Percentiles rank a stretch among this genome's conserved stretches.
Conservation (phyloP, 2,797 vertebrate species). For the Sternarchorhynchus goeldii region DNA sequence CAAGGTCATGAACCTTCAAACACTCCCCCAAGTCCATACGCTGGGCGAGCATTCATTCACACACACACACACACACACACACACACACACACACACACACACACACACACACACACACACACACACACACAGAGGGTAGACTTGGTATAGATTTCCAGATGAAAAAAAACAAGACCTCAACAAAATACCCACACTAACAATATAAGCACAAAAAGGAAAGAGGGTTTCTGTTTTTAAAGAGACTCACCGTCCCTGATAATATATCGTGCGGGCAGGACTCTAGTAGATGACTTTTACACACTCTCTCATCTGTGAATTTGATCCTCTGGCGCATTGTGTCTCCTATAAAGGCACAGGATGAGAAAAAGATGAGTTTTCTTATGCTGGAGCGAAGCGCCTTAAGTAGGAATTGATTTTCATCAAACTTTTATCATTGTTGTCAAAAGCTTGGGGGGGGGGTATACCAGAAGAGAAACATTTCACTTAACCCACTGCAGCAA, state of each 20-base stretch:
- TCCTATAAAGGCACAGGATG: slow-evolving; percentile 76
- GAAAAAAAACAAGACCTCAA: background rate
- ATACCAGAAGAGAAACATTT: no score
- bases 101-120: no score
- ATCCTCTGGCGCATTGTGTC: slow-evolving; percentile 96
- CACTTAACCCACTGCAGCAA: no score
- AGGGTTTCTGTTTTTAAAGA: no score
- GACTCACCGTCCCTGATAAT: slow-evolving; percentile 94
- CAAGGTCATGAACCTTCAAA: slow-evolving; percentile 95
- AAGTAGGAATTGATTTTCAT: no score
- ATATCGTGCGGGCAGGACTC: slow-evolving; percentile 99
- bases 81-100: background rate
- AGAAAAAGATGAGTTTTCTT: background rate
- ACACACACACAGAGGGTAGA: background rate
- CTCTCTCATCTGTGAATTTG: slow-evolving; percentile 96
- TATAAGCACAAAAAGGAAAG: no score
- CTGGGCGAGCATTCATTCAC: slow-evolving; percentile 67
- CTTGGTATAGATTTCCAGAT: no score
- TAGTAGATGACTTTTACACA: slow-evolving; percentile 98
- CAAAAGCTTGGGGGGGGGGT: no score
- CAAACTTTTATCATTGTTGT: no score
- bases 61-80: background rate
- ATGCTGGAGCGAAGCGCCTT: no score
- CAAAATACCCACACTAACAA: no score
- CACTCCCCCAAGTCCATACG: slow-evolving; percentile 99